These are phyloP conservation scores for Sphyrna mokarran DNA, from an alignment of 2,113 vertebrate genomes.

Conservation along the genomic window DNA sequence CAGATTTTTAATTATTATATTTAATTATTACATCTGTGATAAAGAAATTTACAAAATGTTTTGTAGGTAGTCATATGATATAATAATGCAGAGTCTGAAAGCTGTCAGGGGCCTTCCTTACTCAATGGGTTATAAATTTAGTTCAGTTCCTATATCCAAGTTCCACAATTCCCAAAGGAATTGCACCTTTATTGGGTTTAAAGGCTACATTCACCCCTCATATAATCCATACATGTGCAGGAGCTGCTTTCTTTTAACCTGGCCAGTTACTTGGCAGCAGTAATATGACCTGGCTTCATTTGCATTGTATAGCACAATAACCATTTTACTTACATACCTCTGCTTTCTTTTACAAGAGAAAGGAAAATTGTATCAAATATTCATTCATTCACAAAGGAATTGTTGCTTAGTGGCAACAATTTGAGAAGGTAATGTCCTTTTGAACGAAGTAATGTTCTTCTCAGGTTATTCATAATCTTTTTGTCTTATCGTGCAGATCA, in stretches of 20 bases:
- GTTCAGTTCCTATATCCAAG: neutral
- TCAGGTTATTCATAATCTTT: neutral
- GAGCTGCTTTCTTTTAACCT: neutral
- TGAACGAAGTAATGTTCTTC: neutral
- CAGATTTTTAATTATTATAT: neutral
- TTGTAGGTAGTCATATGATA: neutral
- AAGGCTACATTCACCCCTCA: neutral
- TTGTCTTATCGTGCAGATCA: neutral
- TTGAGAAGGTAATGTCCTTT: too few species aligned
- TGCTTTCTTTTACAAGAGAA: neutral
- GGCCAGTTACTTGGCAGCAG: neutral
- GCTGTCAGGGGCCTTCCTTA: neutral
- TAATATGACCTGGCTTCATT: neutral
- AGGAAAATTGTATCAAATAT: neutral
- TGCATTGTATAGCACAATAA: neutral
- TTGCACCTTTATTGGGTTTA: neutral
- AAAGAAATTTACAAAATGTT: slow-evolving; percentile 20
- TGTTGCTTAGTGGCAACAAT: too few species aligned
- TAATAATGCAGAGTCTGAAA: neutral
- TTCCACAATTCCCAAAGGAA: neutral
- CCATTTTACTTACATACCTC: neutral
- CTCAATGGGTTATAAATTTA: neutral
- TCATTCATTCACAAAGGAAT: neutral
- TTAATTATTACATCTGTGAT: neutral
- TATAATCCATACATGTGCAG: neutral